Evolutionary conservation across 1,140 invertebrate genomes (phyloP).

Genomic region (Zaprionus gabonicus): DNA sequence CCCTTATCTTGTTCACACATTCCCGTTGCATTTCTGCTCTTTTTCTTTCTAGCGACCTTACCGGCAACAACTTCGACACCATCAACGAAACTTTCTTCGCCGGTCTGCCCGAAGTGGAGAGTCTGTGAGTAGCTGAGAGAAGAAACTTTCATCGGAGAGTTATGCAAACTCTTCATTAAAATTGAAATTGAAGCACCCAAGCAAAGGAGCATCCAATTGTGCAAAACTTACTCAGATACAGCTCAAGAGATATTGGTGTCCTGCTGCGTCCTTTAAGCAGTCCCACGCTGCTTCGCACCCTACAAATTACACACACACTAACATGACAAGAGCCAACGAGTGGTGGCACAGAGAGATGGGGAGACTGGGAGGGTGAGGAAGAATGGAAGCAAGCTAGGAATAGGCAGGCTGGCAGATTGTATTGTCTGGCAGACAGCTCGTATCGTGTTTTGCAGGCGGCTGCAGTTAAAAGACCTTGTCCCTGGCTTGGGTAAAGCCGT

Average conservation of each 20-base stretch:
- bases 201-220: slow-evolving; percentile 32
- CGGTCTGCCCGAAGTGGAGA: slow-evolving; percentile 68
- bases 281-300: slow-evolving; percentile 17
- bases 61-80: slow-evolving; percentile 72
- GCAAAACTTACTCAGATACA: slow-evolving; percentile 9
- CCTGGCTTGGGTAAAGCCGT: slow-evolving; percentile 40
- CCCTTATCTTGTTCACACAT: slow-evolving; percentile 15
- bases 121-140: slow-evolving; percentile 67
- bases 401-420: slow-evolving; percentile 51
- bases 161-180: slow-evolving; percentile 54
- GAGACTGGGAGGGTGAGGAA: slow-evolving; percentile 19
- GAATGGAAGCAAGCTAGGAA: slow-evolving; percentile 33
- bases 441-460: slow-evolving; percentile 50
- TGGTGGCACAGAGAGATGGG: neutral
- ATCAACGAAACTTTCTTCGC: slow-evolving; percentile 65
- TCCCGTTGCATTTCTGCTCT: neutral
- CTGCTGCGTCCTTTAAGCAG: slow-evolving; percentile 18
- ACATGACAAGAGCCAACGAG: neutral
- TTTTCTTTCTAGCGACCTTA: slow-evolving; percentile 65
- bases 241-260: slow-evolving; percentile 13
- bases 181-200: slow-evolving; percentile 46
- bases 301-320: slow-evolving; percentile 26
- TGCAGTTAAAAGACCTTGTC: slow-evolving; percentile 63
- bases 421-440: slow-evolving; percentile 27
- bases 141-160: neutral